These are phyloP conservation scores for Lophius piscatorius DNA, from an alignment of 2,113 vertebrate genomes.

Conservation along the genomic window DNA sequence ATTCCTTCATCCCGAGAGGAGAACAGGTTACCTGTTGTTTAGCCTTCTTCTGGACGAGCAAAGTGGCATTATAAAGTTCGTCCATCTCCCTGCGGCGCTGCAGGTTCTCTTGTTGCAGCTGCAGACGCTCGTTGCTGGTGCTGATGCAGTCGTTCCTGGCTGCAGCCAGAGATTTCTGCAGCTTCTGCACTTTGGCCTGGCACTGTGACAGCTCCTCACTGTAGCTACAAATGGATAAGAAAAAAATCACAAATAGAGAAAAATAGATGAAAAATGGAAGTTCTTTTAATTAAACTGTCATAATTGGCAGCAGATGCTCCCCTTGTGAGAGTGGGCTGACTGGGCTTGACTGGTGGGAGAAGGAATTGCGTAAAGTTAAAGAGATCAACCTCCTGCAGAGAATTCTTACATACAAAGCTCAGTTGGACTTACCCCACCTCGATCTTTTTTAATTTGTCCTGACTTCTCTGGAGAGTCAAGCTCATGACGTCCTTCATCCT, in stretches of 20 bases:
- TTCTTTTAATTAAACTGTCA: neutral
- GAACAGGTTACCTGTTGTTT: conserved; percentile 85
- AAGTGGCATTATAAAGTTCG: conserved; percentile 80
- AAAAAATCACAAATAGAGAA: neutral
- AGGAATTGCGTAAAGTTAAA: neutral
- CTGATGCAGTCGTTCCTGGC: conserved; percentile 83
- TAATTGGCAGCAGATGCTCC: neutral
- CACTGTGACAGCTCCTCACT: conserved; percentile 88
- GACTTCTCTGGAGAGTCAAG: conserved; percentile 84
- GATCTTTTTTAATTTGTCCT: conserved; percentile 88
- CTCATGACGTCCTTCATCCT: conserved; percentile 86
- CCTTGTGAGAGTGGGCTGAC: too few relatives aligned
- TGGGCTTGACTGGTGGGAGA: conserved; percentile 3
- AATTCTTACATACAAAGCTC: too few relatives aligned
- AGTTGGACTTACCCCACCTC: conserved; percentile 89
- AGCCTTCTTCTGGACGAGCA: conserved; percentile 84
- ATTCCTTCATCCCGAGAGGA: too few relatives aligned
- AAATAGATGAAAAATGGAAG: neutral
- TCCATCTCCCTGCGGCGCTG: conserved; percentile 86
- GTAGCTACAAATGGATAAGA: conserved; percentile 69
- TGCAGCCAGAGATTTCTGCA: conserved; percentile 83
- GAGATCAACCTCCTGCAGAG: too few relatives aligned
- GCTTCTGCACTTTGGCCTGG: conserved; percentile 85
- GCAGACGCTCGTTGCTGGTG: conserved; percentile 90
- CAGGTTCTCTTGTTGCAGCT: conserved; percentile 90